Evolutionary conservation across 2,113 vertebrate species (phyloP), one percentile per base, ranked within the genome.

Genomic region (Danionella cerebrum): DNA sequence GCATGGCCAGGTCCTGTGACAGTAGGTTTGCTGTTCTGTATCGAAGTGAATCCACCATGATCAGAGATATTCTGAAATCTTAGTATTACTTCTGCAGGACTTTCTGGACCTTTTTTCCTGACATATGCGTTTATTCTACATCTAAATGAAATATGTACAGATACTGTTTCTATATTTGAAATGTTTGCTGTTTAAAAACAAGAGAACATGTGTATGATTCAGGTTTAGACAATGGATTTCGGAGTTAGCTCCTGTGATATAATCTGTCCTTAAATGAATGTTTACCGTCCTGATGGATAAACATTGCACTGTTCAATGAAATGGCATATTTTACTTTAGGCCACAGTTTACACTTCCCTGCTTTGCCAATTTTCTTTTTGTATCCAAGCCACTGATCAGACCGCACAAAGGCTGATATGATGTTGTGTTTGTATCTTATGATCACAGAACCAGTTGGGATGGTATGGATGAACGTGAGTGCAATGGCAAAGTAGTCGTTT

Each of bases 121-220:
- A 82, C 84, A 82, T 85, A 83, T 89, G 79, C 81, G 81, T 86
- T 53, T 75, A 68, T 67, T 50, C 52, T 73, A 66, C 59, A 67
- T 78, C 76, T 65, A 76, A 82, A 68, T 76, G 36, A 79, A 77
- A 87, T 75, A 85, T 95, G 92, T 96, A 94, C 91, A 96, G 91
- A 93, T 90, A 91, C 88, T 89, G 89, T 90, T 91, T 96, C 88
- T 93, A 93, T 95, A 97, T 94, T 95, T 94, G 88, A 92, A 92
- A 91, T 79, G 87, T 94, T 91, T 93, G 89, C 89, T 94, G 91
- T 93, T 89, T 89, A 90, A 87, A 85, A 83, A 68, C 83, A 82
- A 78, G 65, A 82, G 44, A 85, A 80, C 73, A 85, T 75, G 82
- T 86, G 84, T 89, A 87, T 87, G 86, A 88, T 81, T 81, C 84